phyloP scores from a whole-genome alignment of 2,797 vertebrate genomes.

The Bradypodion ventrale region DNA sequence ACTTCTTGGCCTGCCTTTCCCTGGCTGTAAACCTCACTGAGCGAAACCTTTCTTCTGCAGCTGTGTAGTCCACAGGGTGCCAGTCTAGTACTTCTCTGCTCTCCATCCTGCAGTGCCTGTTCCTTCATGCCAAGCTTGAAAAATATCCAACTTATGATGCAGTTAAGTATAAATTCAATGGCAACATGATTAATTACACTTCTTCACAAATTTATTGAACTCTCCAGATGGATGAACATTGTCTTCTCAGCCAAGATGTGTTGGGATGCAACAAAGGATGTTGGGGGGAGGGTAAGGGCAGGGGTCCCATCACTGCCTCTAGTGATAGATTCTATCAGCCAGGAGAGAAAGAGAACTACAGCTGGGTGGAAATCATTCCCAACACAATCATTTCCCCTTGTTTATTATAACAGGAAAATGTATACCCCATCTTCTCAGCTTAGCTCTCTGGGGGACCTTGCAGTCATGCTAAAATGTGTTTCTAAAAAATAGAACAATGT shows the following conservation, averaged over 20 bases:
- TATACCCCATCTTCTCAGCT: background rate
- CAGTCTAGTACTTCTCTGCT: rapidly evolving
- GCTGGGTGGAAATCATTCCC: slow-evolving; percentile 4
- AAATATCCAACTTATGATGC: slow-evolving; percentile 42
- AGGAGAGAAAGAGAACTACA: slow-evolving; percentile 14
- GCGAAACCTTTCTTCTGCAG: background rate
- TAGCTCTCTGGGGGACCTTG: background rate
- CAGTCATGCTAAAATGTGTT: background rate
- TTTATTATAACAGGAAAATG: background rate
- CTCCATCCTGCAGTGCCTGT: background rate
- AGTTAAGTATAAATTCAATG: slow-evolving; percentile 28
- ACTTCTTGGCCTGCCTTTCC: rapidly evolving
- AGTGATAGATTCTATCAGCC: background rate
- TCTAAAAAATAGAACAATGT: background rate
- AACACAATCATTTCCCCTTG: background rate
- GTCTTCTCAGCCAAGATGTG: background rate
- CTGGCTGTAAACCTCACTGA: background rate
- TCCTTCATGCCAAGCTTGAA: slow-evolving; percentile 29
- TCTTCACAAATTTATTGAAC: slow-evolving; percentile 29
- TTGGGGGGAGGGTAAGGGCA: background rate
- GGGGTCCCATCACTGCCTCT: background rate
- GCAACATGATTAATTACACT: slow-evolving; percentile 50
- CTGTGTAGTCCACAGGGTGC: background rate
- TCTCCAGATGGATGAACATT: background rate
- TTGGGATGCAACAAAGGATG: slow-evolving; percentile 5